These are phyloP conservation scores for Acronicta psi DNA, from an alignment of 2,888 invertebrate species.

Conservation along the genomic window DNA sequence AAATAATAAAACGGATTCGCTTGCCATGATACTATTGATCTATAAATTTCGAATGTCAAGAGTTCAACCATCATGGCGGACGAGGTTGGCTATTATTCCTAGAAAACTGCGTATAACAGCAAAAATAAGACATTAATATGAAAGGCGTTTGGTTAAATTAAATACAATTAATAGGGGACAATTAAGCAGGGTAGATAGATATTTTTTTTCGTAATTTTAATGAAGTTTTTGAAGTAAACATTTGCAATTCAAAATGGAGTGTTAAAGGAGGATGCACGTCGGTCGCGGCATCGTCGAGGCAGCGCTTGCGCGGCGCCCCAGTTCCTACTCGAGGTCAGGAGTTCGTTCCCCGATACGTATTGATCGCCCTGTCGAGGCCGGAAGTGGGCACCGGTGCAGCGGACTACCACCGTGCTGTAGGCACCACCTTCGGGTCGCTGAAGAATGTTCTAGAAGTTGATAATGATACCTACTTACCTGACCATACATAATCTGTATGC, in stretches of 20 bases:
- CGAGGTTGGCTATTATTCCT: constrained; percentile 26
- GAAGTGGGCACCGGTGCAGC: constrained; percentile 83
- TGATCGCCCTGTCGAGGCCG: constrained; percentile 82
- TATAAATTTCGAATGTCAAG: constrained; percentile 58
- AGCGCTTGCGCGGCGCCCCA: constrained; percentile 87
- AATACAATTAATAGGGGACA: too few species aligned
- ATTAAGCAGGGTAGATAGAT: not conserved
- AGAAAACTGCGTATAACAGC: constrained; percentile 21
- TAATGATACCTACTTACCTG: not conserved
- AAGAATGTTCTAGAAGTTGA: constrained; percentile 26
- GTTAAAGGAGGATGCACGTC: constrained; percentile 75
- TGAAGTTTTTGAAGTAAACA: constrained; percentile 56
- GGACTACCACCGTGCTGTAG: constrained; percentile 73
- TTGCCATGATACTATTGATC: constrained; percentile 56
- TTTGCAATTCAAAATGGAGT: constrained; percentile 80
- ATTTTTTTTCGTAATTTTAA: not conserved
- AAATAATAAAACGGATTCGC: constrained; percentile 33
- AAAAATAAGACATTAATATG: not conserved
- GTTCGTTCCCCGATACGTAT: constrained; percentile 88
- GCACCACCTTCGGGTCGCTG: constrained; percentile 58
- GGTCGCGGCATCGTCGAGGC: constrained; percentile 56
- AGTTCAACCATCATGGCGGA: constrained; percentile 44
- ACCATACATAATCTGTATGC: not conserved
- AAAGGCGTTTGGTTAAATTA: not conserved
- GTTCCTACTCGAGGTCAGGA: constrained; percentile 83